phyloP scores from a whole-genome alignment of 2,113 vertebrate genomes.

The Anhinga rufa region DNA sequence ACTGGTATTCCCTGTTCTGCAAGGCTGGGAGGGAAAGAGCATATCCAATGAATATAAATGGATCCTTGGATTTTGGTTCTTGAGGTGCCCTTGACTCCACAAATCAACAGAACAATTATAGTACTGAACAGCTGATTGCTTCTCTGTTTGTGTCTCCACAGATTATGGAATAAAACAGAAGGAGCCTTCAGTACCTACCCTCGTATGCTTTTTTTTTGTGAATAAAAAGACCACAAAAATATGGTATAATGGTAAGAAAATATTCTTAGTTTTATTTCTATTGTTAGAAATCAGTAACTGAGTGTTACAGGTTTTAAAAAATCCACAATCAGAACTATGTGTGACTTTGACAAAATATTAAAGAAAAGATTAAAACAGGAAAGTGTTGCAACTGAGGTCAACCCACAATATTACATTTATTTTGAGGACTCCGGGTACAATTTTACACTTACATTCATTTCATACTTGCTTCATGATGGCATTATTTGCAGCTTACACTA shows the following conservation, averaged over 20 bases:
- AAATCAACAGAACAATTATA: background rate
- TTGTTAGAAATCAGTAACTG: background rate
- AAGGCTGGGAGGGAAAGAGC: background rate
- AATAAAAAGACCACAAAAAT: background rate
- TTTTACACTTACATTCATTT: background rate
- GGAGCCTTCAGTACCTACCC: background rate
- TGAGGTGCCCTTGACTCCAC: background rate
- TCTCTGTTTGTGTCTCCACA: background rate
- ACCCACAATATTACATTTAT: background rate
- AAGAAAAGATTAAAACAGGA: background rate
- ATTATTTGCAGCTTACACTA: background rate
- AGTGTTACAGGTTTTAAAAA: background rate
- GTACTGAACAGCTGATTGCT: background rate
- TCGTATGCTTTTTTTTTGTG: background rate
- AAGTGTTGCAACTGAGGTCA: background rate
- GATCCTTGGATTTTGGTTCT: background rate
- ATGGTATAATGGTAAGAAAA: background rate
- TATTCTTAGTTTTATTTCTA: background rate
- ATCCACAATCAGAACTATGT: background rate
- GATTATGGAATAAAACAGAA: background rate
- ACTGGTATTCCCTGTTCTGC: constrained; percentile 26
- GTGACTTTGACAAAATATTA: background rate
- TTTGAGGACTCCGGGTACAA: background rate
- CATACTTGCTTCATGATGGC: background rate
- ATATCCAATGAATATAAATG: background rate